phyloP scores from a whole-genome alignment of 35 echinoderm and acorn worm species.

The Eucidaris tribuloides region DNA sequence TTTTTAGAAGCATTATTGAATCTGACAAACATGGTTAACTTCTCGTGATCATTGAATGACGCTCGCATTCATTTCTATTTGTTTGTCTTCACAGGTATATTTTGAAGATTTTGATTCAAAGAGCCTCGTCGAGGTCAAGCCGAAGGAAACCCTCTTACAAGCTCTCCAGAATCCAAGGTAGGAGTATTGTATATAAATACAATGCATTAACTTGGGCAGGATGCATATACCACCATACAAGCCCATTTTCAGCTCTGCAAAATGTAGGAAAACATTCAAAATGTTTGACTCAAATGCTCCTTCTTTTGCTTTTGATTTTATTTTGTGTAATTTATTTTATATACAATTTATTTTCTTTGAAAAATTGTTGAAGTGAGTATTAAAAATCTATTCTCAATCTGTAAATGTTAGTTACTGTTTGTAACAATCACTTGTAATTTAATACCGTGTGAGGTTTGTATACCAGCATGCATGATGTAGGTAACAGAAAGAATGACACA shows the following conservation, averaged over 20 bases:
- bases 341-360: no score
- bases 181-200: background rate
- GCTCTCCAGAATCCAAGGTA: slow-evolving; percentile 14
- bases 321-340: background rate
- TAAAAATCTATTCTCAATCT: no score
- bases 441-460: no score
- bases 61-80: background rate
- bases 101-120: background rate
- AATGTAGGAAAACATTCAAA: background rate
- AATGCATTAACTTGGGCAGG: background rate
- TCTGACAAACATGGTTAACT: background rate
- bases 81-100: background rate
- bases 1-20: background rate
- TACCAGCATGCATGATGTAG: no score
- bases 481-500: no score
- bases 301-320: background rate
- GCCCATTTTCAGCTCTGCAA: background rate
- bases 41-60: background rate
- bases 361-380: no score
- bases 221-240: background rate
- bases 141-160: background rate
- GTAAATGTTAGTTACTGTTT: no score
- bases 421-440: no score
- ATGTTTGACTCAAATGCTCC: background rate
- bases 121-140: background rate